Conservation (phyloP, 2,797 vertebrate genomes). For the Argyrosomus regius region DNA sequence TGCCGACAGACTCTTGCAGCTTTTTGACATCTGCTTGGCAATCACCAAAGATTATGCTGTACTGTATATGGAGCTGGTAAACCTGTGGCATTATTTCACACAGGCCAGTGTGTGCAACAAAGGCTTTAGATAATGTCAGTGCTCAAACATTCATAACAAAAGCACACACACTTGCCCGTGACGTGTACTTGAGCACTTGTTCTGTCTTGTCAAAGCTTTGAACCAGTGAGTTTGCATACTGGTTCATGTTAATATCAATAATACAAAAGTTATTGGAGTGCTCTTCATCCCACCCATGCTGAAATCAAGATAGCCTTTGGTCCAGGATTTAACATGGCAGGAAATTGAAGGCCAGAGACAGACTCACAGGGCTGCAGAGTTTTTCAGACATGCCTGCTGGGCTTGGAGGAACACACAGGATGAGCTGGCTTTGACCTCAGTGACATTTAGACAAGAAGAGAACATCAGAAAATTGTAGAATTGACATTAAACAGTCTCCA, state of each 20-base stretch:
- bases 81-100: slow-evolving; percentile 41
- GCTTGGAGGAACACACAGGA: slow-evolving; percentile 48
- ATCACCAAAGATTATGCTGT: background rate
- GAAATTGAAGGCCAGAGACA: slow-evolving; percentile 70
- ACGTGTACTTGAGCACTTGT: background rate
- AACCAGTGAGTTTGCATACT: slow-evolving; percentile 1
- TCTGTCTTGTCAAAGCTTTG: slow-evolving; percentile 4
- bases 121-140: slow-evolving; percentile 29
- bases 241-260: slow-evolving; percentile 24
- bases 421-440: slow-evolving; percentile 55
- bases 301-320: slow-evolving; percentile 54
- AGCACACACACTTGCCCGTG: background rate
- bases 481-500: background rate
- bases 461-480: slow-evolving; percentile 18
- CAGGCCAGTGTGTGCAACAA: slow-evolving; percentile 19
- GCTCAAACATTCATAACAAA: slow-evolving; percentile 31
- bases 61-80: slow-evolving; percentile 29
- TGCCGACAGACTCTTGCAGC: slow-evolving; percentile 37
- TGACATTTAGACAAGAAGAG: slow-evolving; percentile 40
- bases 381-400: slow-evolving; percentile 68
- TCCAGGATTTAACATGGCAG: slow-evolving; percentile 66
- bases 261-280: slow-evolving; percentile 43
- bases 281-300: slow-evolving; percentile 53
- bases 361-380: slow-evolving; percentile 51
- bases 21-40: slow-evolving; percentile 59